Evolutionary conservation across 2,888 invertebrate genomes (phyloP).

Genomic region (Kryphioiulus occultus): DNA sequence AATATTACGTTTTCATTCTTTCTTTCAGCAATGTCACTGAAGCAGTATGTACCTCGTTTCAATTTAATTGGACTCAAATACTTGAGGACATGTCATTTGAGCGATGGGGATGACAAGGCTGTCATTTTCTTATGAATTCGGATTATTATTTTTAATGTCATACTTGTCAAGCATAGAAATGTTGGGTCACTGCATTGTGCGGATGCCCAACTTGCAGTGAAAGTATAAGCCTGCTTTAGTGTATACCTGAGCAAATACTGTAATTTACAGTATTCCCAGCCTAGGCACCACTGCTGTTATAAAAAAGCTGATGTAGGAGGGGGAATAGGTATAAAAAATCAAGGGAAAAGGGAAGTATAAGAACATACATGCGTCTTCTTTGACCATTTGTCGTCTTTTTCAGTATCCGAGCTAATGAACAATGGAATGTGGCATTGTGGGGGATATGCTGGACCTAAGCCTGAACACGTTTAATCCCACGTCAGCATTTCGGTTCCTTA

Average conservation of each 20-base stretch:
- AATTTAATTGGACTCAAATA: background rate
- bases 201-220: background rate
- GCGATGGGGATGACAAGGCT: background rate
- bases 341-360: background rate
- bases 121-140: slow-evolving; percentile 18
- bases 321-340: background rate
- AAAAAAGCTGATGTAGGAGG: background rate
- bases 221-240: background rate
- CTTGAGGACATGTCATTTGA: slow-evolving; percentile 9
- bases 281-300: background rate
- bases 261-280: no score
- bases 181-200: background rate
- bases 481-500: background rate
- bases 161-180: background rate
- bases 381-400: background rate
- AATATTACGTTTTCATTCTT: background rate
- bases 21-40: background rate
- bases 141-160: slow-evolving; percentile 22
- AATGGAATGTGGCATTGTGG: slow-evolving; percentile 7
- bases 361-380: background rate
- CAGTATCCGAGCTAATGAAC: background rate
- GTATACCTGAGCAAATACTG: background rate
- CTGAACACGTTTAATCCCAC: background rate
- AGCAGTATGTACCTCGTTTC: background rate
- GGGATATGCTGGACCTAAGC: background rate